Evolutionary conservation across 2,888 invertebrate genomes (phyloP), one percentile per base, ranked within the genome.

Genomic region (Scaptomyza tumidula): DNA sequence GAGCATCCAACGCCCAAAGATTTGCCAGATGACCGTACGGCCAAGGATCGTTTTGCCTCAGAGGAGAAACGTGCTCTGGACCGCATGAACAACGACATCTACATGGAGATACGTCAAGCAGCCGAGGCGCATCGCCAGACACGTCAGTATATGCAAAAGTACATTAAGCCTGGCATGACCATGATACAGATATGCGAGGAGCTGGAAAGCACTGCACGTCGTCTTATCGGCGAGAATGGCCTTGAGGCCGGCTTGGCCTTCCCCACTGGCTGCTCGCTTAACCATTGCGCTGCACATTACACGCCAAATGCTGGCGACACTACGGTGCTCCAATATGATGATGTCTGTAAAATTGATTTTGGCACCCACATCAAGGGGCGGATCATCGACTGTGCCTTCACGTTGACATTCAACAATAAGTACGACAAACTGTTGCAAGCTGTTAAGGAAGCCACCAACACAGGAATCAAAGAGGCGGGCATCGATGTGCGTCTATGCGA

Each of bases 171-270:
- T 0, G 99, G 99, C 59, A 98, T 99, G 98, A 97, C 96, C 0
- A 99, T 99, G 99, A 98, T 99, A 86, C 95, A 99, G 92, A 99
- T 99, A 80, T 99, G 98, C 91, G 98, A 99, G 91, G 98, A 98
- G 89, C 93, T 99, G 59, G 99, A 99, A 92, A 95, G 95, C 16
- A 98, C 97, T 6, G 97, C 98, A 4, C 94, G 99, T 31, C 95
- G 95, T 86, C 93, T 99, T 69, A 99, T 99, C 80, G 96, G 96
- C 24, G 99, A 99, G 92, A 97, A 98, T 89, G 99, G 98, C 1
- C 93, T 99, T 7, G 96, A 98, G 83, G 98, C 99, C 2, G 99
- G 97, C 0, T 92, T 98, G 66, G 97, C 97, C 7, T 99, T 99
- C 92, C 99, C 99, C 0, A 99, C 99, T 0, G 99, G 99, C 0